These are phyloP conservation scores for Acrocephalus scirpaceus DNA, from an alignment of 2,797 vertebrate species.

Conservation along the genomic window DNA sequence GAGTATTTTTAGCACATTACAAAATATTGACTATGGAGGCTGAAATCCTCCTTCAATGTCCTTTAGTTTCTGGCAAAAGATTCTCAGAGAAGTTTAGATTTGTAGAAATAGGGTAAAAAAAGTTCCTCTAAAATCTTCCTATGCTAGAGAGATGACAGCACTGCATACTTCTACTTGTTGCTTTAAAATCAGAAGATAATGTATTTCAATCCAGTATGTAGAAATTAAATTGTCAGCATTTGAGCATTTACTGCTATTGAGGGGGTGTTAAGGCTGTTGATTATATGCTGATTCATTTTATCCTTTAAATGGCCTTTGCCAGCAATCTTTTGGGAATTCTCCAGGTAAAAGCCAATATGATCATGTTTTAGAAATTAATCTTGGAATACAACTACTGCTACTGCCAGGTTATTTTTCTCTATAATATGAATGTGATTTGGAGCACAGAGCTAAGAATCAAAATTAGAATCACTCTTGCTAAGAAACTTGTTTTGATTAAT, in stretches of 20 bases:
- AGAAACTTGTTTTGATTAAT: not conserved
- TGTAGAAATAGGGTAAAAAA: not conserved
- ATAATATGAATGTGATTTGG: not conserved
- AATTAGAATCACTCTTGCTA: not conserved
- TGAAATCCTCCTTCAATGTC: not conserved
- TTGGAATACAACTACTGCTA: not conserved
- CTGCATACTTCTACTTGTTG: not conserved
- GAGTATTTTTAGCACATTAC: not conserved
- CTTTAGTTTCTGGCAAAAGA: not conserved
- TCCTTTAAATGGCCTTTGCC: not conserved
- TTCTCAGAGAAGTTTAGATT: not conserved
- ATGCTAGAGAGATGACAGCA: not conserved
- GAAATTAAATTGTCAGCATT: not conserved
- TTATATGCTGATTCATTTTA: not conserved
- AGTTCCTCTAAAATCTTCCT: not conserved
- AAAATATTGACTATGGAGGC: not conserved
- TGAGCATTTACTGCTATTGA: not conserved
- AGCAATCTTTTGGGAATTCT: not conserved
- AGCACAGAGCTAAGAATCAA: not conserved
- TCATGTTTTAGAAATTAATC: not conserved
- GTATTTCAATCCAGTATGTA: not conserved
- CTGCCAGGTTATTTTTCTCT: not conserved
- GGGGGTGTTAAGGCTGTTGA: not conserved
- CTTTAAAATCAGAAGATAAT: not conserved
- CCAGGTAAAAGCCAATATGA: not conserved